Percentiles rank a stretch among this genome's conserved stretches.
Conservation (phyloP, 2,113 vertebrate genomes). For the Saguinus midas region DNA sequence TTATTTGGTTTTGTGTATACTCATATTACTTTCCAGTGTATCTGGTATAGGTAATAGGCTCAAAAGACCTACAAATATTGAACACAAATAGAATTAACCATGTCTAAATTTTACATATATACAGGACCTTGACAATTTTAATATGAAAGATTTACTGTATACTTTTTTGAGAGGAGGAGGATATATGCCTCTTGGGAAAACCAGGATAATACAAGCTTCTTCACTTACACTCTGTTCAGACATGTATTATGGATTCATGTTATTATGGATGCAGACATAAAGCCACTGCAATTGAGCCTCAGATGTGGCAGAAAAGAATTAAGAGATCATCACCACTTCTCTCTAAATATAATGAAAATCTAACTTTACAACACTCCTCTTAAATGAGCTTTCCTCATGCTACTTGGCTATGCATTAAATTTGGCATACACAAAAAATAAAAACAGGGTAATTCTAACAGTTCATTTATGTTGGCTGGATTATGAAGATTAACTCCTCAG, state of each 20-base stretch:
- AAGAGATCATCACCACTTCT: slow-evolving; percentile 13
- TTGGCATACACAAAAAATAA: slow-evolving; percentile 52
- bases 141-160: not conserved
- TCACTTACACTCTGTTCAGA: slow-evolving; percentile 14
- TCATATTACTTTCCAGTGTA: slow-evolving; percentile 40
- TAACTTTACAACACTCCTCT: slow-evolving; percentile 23
- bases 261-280: not conserved
- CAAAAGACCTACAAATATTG: slow-evolving; percentile 53
- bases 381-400: slow-evolving; percentile 9
- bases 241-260: not conserved
- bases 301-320: slow-evolving; percentile 30
- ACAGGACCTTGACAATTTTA: not conserved
- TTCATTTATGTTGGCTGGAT: slow-evolving; percentile 36
- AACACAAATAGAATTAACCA: slow-evolving; percentile 41
- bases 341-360: slow-evolving; percentile 54
- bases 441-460: slow-evolving; percentile 43
- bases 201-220: not conserved
- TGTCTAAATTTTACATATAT: not conserved
- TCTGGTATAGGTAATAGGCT: slow-evolving; percentile 57
- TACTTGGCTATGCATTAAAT: slow-evolving; percentile 48
- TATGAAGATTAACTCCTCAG: slow-evolving; percentile 51
- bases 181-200: not conserved
- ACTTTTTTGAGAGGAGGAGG: not conserved
- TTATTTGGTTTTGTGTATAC: slow-evolving; percentile 55
- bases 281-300: not conserved